Conservation (phyloP, 1,140 invertebrate species). For the Drosophila oshimai region DNA sequence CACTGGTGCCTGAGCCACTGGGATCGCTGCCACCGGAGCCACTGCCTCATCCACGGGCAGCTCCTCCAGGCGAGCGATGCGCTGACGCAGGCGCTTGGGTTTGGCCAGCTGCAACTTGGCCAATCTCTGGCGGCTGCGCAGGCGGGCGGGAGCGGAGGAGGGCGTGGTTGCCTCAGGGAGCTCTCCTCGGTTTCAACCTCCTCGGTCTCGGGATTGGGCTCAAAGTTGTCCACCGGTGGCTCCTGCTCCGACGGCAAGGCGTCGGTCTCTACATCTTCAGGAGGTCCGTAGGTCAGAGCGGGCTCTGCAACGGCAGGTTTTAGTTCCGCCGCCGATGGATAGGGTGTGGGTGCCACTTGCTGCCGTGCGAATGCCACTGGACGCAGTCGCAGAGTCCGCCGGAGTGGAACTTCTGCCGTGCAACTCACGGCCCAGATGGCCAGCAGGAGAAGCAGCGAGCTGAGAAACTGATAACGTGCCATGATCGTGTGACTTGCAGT, state of each 20-base stretch:
- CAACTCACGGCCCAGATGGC: slow-evolving; percentile 45
- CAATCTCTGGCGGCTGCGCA: slow-evolving; percentile 51
- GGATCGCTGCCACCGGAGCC: slow-evolving; percentile 6
- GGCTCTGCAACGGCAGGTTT: slow-evolving; percentile 60
- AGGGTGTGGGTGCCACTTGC: slow-evolving; percentile 56
- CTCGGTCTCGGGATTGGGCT: slow-evolving; percentile 47
- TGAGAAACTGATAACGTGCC: slow-evolving; percentile 56
- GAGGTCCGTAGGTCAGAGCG: slow-evolving; percentile 65
- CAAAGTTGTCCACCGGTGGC: slow-evolving; percentile 35
- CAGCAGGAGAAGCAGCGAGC: slow-evolving; percentile 50
- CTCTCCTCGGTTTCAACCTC: slow-evolving; percentile 61
- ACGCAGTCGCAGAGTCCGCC: slow-evolving; percentile 31
- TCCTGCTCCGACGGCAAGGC: slow-evolving; percentile 38
- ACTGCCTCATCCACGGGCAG: slow-evolving; percentile 36
- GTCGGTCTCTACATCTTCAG: slow-evolving; percentile 40
- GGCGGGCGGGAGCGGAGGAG: slow-evolving; percentile 29
- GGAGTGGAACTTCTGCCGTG: slow-evolving; percentile 31
- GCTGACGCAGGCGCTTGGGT: slow-evolving; percentile 34
- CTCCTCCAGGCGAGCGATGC: slow-evolving; percentile 61
- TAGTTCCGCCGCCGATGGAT: slow-evolving; percentile 65
- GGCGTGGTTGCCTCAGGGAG: slow-evolving; percentile 50
- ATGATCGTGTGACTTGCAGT: slow-evolving; percentile 61
- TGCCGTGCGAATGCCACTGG: slow-evolving; percentile 45
- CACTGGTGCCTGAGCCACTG: neutral
- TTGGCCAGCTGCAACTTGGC: slow-evolving; percentile 58